These are phyloP conservation scores for Nomada ferruginata DNA, from an alignment of 2,888 invertebrate species.

Conservation along the genomic window DNA sequence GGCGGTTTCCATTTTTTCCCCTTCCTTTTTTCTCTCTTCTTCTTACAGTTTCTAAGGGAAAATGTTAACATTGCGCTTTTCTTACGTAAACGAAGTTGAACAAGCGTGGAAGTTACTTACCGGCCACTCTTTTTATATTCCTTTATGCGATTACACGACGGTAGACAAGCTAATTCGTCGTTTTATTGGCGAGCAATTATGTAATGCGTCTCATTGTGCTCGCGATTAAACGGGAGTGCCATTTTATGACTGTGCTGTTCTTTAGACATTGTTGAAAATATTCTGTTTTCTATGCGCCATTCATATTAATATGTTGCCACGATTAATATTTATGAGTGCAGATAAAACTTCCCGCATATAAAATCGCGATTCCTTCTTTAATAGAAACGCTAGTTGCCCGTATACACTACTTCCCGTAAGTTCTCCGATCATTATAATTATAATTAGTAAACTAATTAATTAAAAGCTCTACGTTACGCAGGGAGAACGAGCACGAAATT, in stretches of 20 bases:
- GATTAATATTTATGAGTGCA: conserved; percentile 33
- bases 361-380: conserved; percentile 13
- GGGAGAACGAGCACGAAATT: background rate
- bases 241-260: background rate
- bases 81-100: conserved; percentile 34
- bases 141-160: conserved; percentile 8
- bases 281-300: background rate
- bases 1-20: background rate
- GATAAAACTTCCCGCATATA: conserved; percentile 24
- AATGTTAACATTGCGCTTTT: conserved; percentile 31
- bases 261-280: background rate
- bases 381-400: background rate
- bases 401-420: background rate
- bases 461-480: background rate
- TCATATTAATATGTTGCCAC: conserved; percentile 5
- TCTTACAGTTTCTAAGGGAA: conserved; percentile 3
- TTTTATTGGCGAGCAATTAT: conserved; percentile 40
- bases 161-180: conserved; percentile 31
- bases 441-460: background rate
- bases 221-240: conserved; percentile 22
- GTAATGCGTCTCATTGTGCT: conserved; percentile 28
- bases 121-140: conserved; percentile 11
- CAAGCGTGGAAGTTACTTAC: conserved; percentile 24
- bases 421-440: conserved; percentile 1
- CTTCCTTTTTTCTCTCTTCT: no score